Base-by-base conservation (phyloP, 2,797 vertebrate genomes). In the Bovichtus variegatus region DNA sequence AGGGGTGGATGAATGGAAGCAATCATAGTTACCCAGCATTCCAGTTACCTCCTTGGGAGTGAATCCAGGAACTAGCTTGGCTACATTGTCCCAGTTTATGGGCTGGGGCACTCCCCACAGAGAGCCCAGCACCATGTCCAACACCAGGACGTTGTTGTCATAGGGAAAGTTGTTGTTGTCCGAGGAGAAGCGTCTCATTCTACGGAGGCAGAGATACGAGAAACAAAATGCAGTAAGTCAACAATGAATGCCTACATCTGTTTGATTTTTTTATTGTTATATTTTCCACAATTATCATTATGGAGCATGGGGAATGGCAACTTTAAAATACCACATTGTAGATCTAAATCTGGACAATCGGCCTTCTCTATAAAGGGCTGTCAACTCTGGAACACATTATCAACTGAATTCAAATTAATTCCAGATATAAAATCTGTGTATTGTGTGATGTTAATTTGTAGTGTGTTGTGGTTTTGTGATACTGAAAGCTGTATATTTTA, bases 51-150 rank as follows among this genome's bases (percentile, higher is more conserved):
- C 97, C 92, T 97, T 98, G 31, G 98, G 94, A 81, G 97, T 97
- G 88, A 97, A 97, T 76, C 98, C 97, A 62, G 98, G 98, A 36
- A 99, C 96, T 1, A 99, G 96, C 80, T 96, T 97, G 90, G 98
- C 96, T 46, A 99, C 96, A 3, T 95, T 97, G 88, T 99, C 98
- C 98, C 98, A 99, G 94, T 97, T 97, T 89, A 99, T 97, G 66
- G 97, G 97, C 87, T 97, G 97, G 57, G 97, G 95, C 7, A 96
- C 95, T n/a, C 95, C 96, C 82, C 97, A 94, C 27, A 99, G 93
- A 74, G 97, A 98, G 64, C 96, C 96, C 87, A 99, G 94, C 71
- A 99, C 97, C 97, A 99, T 97, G 90, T 99, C 98, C 94, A 99
- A 81, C 57, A 98, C 98, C 92, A 98, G 95, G 75, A 97, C 93